These are phyloP conservation scores for Hyperoplus lanceolatus DNA, from an alignment of 2,797 vertebrate genomes.

Conservation along the genomic window DNA sequence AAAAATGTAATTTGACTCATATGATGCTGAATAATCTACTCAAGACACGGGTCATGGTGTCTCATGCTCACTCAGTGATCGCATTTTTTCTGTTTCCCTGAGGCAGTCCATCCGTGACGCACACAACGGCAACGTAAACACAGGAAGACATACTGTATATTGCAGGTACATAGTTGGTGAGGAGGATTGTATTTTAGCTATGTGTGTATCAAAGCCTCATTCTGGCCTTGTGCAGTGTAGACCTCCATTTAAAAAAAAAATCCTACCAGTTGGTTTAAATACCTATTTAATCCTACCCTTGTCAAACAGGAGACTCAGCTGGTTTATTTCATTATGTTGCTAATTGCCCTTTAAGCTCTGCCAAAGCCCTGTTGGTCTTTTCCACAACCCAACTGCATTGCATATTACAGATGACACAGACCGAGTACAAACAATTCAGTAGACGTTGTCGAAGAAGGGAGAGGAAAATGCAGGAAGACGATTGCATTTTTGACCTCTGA, in stretches of 20 bases:
- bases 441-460: neutral
- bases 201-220: neutral
- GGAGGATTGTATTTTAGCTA: neutral
- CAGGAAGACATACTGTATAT: conserved; percentile 1
- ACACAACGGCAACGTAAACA: conserved; percentile 10
- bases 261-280: neutral
- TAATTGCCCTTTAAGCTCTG: conserved; percentile 64
- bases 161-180: neutral
- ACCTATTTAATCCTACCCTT: conserved; percentile 42
- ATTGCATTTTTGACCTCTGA: neutral
- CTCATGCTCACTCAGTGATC: conserved; percentile 39
- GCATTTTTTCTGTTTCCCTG: conserved; percentile 44
- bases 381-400: conserved; percentile 37
- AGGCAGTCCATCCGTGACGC: conserved; percentile 31
- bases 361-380: conserved; percentile 57
- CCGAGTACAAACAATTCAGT: conserved; percentile 25
- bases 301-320: conserved; percentile 66
- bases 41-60: conserved; percentile 24
- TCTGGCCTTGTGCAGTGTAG: no score
- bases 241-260: neutral
- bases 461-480: neutral
- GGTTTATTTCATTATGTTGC: conserved; percentile 65
- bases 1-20: conserved; percentile 60
- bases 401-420: conserved; percentile 32
- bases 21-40: conserved; percentile 33